Base-by-base conservation (phyloP, 2,113 vertebrate genomes). In the Thamnaconus septentrionalis region DNA sequence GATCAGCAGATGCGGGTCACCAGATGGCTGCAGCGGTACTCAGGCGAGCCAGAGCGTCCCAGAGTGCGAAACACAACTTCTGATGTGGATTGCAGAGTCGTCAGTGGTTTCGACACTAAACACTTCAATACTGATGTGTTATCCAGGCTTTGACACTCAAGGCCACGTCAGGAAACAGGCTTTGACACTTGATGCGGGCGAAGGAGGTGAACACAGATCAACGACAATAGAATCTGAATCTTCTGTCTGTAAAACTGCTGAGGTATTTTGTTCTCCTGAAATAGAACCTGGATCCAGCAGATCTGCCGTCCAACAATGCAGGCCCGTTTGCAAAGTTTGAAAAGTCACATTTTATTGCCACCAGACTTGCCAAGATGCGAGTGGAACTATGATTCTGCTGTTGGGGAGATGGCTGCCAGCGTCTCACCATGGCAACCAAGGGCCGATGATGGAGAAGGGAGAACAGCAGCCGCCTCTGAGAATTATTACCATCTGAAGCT, bases 381-480 rank as follows among this genome's bases (percentile, higher is more conserved):
- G 4, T 11, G 3, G 10, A 50, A 4, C 47, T 48, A 7, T 9
- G 47, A 9, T 4, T 10, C 8, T 4, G 5, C n/a, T 5, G 6
- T 55, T 58, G 56, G 40, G 58, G 58, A 70, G 46, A 49, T 45
- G 56, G 43, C n/a, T 61, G 59, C 56, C 8, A 46, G 67, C 50
- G 51, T 72, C 54, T 51, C 58, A 11, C 52, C 3, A 5, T 43
- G 18, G 59, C n/a, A 53, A 59, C 55, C 8, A 18, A 66, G 42
- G 40, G 41, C 9, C 31, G 61, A 18, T 57, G 59, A 63, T 42
- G 6, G 59, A 31, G 57, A 59, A 11, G 48, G 59, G 42, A 56
- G 18, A 8, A 59, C 18, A 57, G 59, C 85, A 85, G 78, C 76
- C 84, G 79, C 69, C 83, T 64, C 64, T 76, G 76, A 81, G 84